Evolutionary conservation across 92 coral and sea anemone genomes (phyloP), one percentile per base, ranked within the genome.

Genomic region (Phenganax marumi): DNA sequence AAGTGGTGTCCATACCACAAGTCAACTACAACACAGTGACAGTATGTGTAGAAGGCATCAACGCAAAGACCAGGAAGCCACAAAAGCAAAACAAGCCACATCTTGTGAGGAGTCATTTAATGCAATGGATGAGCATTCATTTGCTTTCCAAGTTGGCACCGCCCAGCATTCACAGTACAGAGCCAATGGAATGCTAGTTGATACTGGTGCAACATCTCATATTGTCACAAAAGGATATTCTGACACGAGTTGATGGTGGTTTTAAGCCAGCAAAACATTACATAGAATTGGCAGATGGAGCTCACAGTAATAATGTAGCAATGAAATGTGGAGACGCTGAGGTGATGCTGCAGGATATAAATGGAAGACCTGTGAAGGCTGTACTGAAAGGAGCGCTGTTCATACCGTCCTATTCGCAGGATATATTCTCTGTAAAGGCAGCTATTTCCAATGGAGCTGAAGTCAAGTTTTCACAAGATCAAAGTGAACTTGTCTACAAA

Each of bases 241-340:
- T 86, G 54, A 73, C 8, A n/a, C 82, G 52, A 52, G 64, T 82
- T 70, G 89, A 86, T 50, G 73, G 61, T 70, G 69, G 47, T 25
- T 81, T 86, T 54, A 43, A 46, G 52, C 85, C 85, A 33, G 61
- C 16, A 50, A 81, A 81, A 26, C 82, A 86, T 51, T 87, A 46
- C 80, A 87, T 84, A 10, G 90, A 87, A 62, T 55, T 84, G 52
- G 88, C 81, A 58, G 16, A 84, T 84, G 81, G 81, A 23, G 4
- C 43, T 33, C 43, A 4, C 1, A 84, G 79, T 21, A 46, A 66
- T 53, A 86, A 75, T 76, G 81, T 84, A 39, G 84, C 84, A 48
- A 51, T 87, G 13, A 77, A 77, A 79, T 53, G 70, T 49, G 90
- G 84, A 83, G 68, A 87, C 56, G 87, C 57, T 24, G 53, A 68